phyloP scores from a whole-genome alignment of 1,140 invertebrate genomes.

The Drosophila serrata region DNA sequence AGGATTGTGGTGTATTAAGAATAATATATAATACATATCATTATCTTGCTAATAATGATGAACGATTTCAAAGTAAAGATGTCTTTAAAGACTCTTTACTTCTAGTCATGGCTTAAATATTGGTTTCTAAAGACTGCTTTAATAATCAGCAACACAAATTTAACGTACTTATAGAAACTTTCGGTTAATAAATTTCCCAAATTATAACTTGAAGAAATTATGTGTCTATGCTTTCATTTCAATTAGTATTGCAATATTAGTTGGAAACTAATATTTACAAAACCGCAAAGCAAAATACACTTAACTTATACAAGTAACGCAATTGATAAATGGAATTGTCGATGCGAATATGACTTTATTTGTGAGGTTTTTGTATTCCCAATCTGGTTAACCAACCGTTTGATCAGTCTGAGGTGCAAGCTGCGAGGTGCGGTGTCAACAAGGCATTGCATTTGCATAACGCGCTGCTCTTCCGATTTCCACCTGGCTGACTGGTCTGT shows the following conservation, averaged over 20 bases:
- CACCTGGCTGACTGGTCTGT: slow-evolving; percentile 71
- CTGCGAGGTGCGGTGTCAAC: slow-evolving; percentile 52
- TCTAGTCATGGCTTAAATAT: no score
- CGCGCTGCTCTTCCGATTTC: slow-evolving; percentile 69
- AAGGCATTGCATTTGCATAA: slow-evolving; percentile 74
- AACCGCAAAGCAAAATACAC: neutral
- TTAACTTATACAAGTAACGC: neutral
- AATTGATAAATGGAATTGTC: slow-evolving; percentile 4
- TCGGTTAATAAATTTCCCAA: neutral
- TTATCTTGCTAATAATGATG: no score
- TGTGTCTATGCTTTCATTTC: neutral
- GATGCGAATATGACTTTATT: neutral
- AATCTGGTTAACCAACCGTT: slow-evolving; percentile 34
- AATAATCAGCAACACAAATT: neutral
- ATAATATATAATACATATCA: no score
- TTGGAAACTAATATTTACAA: neutral
- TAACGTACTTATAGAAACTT: neutral
- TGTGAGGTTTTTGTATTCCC: slow-evolving; percentile 14
- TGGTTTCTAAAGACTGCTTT: neutral
- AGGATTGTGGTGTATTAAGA: neutral
- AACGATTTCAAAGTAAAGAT: no score
- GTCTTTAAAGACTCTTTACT: no score
- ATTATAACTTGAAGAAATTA: neutral
- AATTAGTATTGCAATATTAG: neutral
- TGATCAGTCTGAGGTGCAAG: slow-evolving; percentile 25